phyloP scores from a whole-genome alignment of 2,113 vertebrate species.

The Probosciger aterrimus region DNA sequence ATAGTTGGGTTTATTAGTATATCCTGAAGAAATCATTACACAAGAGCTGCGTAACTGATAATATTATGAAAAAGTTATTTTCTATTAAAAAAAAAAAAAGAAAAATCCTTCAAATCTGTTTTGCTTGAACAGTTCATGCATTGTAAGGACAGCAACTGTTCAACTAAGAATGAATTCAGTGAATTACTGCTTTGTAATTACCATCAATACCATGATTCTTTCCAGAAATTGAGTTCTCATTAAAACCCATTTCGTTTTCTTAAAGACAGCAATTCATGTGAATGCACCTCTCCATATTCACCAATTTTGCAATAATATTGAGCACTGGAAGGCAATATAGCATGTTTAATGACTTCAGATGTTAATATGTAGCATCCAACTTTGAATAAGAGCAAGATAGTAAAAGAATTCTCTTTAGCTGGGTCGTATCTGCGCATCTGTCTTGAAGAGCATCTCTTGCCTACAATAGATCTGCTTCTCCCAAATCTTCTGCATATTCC shows the following conservation, averaged over 20 bases:
- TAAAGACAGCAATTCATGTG: neutral
- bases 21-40: neutral
- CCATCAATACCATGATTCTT: conserved; percentile 58
- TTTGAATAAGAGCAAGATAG: neutral
- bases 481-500: neutral
- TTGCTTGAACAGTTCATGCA: neutral
- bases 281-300: neutral
- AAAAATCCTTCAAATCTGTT: neutral
- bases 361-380: neutral
- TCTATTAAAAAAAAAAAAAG: neutral
- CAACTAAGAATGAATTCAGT: neutral
- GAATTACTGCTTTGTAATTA: conserved; percentile 69
- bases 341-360: neutral
- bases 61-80: neutral
- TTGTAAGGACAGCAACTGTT: conserved; percentile 29
- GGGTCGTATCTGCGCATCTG: neutral
- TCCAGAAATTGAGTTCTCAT: conserved; percentile 40
- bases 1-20: neutral
- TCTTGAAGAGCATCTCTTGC: neutral
- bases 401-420: neutral
- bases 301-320: neutral
- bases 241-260: conserved; percentile 7
- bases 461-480: neutral
- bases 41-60: neutral
- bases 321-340: neutral